Evolutionary conservation across 1,140 invertebrate genomes (phyloP).

Genomic region (Atta colombica): DNA sequence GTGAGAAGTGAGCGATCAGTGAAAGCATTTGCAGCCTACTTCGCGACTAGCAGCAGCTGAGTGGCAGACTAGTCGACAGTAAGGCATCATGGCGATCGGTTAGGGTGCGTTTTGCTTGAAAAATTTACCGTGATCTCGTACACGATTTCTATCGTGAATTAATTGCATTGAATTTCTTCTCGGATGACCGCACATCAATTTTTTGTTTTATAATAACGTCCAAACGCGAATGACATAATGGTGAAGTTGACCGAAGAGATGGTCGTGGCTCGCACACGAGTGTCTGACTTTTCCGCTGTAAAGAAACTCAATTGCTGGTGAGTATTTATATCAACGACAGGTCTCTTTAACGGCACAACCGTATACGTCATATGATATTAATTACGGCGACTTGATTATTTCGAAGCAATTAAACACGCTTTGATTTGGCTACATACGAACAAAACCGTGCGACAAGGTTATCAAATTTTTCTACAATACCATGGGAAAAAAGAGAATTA

Average conservation of each 20-base stretch:
- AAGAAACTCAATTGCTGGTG: constrained; percentile 97
- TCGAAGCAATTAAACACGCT: not conserved
- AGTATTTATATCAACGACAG: constrained; percentile 81
- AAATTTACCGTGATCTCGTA: constrained; percentile 67
- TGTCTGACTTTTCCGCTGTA: constrained; percentile 93
- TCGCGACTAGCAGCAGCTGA: constrained; percentile 5
- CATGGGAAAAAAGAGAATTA: constrained; percentile 46
- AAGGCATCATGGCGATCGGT: constrained; percentile 70
- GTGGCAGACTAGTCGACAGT: constrained; percentile 53
- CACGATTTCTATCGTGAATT: constrained; percentile 33
- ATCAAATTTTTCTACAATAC: constrained; percentile 18
- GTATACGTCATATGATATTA: not conserved
- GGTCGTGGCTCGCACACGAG: constrained; percentile 95
- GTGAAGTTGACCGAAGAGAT: constrained; percentile 95
- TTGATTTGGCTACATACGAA: not conserved
- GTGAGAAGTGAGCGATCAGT: constrained; percentile 26
- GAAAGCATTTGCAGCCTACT: constrained; percentile 63
- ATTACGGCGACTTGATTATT: not conserved
- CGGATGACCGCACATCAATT: not conserved
- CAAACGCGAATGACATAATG: constrained; percentile 86
- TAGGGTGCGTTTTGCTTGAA: constrained; percentile 26
- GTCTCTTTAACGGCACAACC: not conserved
- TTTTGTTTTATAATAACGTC: constrained; percentile 1
- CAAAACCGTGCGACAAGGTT: not conserved
- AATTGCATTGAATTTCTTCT: not conserved